These are phyloP conservation scores for Athrips mouffetella DNA, from an alignment of 2,888 invertebrate genomes.

Conservation along the genomic window DNA sequence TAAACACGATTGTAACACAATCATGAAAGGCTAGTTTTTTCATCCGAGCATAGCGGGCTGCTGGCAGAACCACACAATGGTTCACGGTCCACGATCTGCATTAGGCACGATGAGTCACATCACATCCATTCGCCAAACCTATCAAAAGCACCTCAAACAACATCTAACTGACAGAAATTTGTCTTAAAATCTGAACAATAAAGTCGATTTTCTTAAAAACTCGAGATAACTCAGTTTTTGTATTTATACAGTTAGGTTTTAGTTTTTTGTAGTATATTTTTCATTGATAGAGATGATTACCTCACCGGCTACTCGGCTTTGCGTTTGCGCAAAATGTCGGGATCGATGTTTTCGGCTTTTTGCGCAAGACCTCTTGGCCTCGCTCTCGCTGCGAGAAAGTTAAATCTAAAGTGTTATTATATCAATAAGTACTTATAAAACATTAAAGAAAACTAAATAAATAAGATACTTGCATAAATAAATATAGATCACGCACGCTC, in stretches of 20 bases:
- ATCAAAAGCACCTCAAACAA: slow-evolving; percentile 32
- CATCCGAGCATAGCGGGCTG: no score
- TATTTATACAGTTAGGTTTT: slow-evolving; percentile 38
- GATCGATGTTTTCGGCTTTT: slow-evolving; percentile 3
- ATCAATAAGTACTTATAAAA: background rate
- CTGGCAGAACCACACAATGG: slow-evolving; percentile 15
- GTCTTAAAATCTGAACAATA: background rate
- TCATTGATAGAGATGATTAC: slow-evolving; percentile 63
- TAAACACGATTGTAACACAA: no score
- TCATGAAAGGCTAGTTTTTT: no score
- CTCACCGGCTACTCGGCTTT: slow-evolving; percentile 51
- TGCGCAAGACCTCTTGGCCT: slow-evolving; percentile 22
- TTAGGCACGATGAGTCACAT: slow-evolving; percentile 53
- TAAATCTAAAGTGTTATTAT: background rate
- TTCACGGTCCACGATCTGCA: slow-evolving; percentile 49
- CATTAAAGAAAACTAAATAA: background rate
- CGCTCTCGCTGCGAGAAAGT: slow-evolving; percentile 9
- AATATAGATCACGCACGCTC: no score
- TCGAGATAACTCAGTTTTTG: background rate
- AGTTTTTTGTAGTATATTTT: slow-evolving; percentile 41
- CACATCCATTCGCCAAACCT: slow-evolving; percentile 38
- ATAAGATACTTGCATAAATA: no score
- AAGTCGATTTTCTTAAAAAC: background rate
- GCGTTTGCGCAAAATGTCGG: slow-evolving; percentile 36
- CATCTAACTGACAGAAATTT: background rate